Base-by-base conservation (phyloP, 2,797 vertebrate species). In the Echeneis naucrates region DNA sequence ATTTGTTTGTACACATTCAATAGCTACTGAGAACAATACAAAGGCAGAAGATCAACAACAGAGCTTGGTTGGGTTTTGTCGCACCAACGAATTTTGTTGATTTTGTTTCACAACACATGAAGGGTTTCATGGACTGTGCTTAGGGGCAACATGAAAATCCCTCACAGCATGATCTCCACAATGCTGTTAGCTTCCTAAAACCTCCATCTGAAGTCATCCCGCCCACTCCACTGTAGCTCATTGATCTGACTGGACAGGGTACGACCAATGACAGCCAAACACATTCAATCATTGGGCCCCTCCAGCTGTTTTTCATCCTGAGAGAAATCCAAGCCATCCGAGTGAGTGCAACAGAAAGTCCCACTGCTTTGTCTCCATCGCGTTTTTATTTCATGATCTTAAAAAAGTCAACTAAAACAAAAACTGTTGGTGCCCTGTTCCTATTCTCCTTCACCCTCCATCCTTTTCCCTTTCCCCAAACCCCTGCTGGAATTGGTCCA, bases 251-350 rank as follows among this genome's bases (percentile, higher is more conserved):
- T 87, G 90, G 87, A 90, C 80, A 84, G 67, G 73, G 78, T 85
- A 83, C 66, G 2, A 84, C 92, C 93, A 93, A 92, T 89, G 92
- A 94, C 91, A 80, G 84, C 89, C 84, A 91, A 92, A 92, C 92
- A 95, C 94, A 95, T 95, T 95, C 93, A 93, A 87, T 94, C 93
- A 94, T 81, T 86, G 91, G 90, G 87, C 86, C 89, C 83, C 87
- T 90, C 83, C 89, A 87, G 86, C 87, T 85, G 81, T 80, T 88
- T 38, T 68, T 92, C 87, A 86, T 93, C 92, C 92, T 94, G 93
- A 94, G 94, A 92, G 87, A 93, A 96, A 96, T 95, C 95, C 95
- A 96, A 96, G 95, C 94, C 83, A 73, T 94, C 92, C 78, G 83
- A 91, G 88, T 93, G 95, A 95, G 95, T 91, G 89, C 85, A 80